Evolutionary conservation across 2,113 vertebrate species (phyloP), one percentile per base, ranked within the genome.

Genomic region (Sminthopsis crassicaudata): DNA sequence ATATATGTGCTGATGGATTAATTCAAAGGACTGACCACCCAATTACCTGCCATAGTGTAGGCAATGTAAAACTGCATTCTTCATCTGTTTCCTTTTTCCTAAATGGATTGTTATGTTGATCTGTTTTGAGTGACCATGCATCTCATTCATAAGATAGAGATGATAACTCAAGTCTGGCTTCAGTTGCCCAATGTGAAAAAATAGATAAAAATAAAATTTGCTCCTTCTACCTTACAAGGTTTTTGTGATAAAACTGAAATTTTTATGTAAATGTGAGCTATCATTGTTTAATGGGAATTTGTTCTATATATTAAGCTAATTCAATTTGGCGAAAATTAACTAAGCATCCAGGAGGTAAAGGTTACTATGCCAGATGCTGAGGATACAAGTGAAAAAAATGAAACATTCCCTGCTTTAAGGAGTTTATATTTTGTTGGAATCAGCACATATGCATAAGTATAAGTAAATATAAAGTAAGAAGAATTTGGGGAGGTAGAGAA

Each of bases 201-300:
- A 96, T 89, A 46, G 95, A 42, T 90, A 93, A n/a, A 84, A 42
- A n/a, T 84, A 36, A 67, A 67, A 42, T 84, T 42, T 84, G n/a
- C n/a, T n/a, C 67, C 42, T 84, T 19, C n/a, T 84, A 23, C 67
- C n/a, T 84, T n/a, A 36, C 36, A 67, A 12, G 5, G 27, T 67
- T 67, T 12, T 67, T 67, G 12, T 36, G 12, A 67, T 12, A 60
- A 42, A 76, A 84, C 67, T 84, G 42, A 23, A 42, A 42, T 8
- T 84, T 84, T 42, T 84, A 42, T 84, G 19, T 42, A 84, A 42
- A 42, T 84, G 5, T n/a, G 36, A 76, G 67, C 42, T 84, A 42
- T 42, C 67, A 84, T 84, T 42, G 2, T 84, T 42, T 42, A 84
- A 7, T 42, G 19, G 16, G n/a, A 84, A 42, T 42, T 84, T 84